Conservation (phyloP, 37 sponge, comb jelly and placozoan species). For the Ianthella basta region DNA sequence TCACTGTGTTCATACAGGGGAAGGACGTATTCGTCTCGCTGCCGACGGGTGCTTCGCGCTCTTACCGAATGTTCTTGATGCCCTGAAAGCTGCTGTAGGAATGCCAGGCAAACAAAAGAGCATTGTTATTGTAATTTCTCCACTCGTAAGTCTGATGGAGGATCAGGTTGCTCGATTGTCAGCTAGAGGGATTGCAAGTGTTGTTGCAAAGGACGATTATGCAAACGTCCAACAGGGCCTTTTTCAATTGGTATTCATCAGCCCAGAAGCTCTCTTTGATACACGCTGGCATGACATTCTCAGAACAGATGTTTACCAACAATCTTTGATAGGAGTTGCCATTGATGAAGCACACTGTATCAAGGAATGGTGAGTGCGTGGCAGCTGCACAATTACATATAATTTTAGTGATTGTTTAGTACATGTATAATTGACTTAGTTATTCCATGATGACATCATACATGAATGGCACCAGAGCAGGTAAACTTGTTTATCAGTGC, state of each 20-base stretch:
- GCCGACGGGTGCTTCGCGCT: neutral
- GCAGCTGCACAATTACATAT: neutral
- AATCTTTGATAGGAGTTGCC: neutral
- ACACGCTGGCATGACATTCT: neutral
- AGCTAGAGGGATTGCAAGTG: too few relatives aligned
- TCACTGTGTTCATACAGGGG: neutral
- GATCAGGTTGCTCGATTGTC: too few relatives aligned
- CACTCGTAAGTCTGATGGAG: too few relatives aligned
- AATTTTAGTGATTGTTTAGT: neutral
- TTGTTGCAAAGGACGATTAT: too few relatives aligned
- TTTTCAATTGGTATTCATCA: too few relatives aligned
- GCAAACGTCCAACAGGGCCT: too few relatives aligned
- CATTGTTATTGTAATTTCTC: too few relatives aligned
- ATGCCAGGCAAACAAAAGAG: too few relatives aligned
- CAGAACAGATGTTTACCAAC: neutral
- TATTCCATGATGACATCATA: neutral
- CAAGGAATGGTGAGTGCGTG: neutral
- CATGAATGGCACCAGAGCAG: too few relatives aligned
- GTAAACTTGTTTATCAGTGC: too few relatives aligned
- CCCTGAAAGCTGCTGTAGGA: neutral
- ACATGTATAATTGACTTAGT: neutral
- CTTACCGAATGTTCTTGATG: neutral
- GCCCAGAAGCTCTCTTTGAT: too few relatives aligned
- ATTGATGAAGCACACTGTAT: neutral
- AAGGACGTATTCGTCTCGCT: slow-evolving; percentile 6